Percentiles rank a stretch among this genome's conserved stretches.
phyloP scores from a whole-genome alignment of 2,797 vertebrate species.

The Pelobates cultripes region DNA sequence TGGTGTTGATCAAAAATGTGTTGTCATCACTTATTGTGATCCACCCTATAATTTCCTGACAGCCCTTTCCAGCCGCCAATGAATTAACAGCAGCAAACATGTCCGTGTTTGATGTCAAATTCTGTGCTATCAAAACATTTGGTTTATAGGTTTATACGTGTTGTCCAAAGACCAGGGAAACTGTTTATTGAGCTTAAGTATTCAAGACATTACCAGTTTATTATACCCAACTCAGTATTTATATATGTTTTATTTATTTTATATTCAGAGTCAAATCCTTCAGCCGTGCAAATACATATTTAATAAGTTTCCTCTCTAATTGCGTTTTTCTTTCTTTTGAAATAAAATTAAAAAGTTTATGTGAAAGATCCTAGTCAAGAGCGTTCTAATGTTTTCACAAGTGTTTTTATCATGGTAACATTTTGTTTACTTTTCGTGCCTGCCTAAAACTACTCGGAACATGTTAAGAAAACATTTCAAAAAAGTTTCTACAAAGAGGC shows the following conservation, averaged over 20 bases:
- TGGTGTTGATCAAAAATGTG: no score
- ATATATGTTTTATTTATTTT: not conserved
- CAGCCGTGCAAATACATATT: constrained; percentile 4
- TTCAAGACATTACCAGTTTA: not conserved
- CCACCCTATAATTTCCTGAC: not conserved
- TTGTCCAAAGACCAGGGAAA: constrained; percentile 50
- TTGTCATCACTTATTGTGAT: no score
- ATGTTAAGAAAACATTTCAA: constrained; percentile 99
- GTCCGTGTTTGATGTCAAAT: constrained; percentile 66
- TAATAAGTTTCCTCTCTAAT: constrained; percentile 29
- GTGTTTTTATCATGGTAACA: constrained; percentile 99
- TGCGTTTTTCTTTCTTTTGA: constrained; percentile 25
- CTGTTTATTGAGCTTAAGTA: constrained; percentile 28
- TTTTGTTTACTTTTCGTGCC: constrained; percentile 99
- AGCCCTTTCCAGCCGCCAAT: not conserved
- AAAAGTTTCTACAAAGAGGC: constrained; percentile 93
- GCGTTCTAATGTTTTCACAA: constrained; percentile 98
- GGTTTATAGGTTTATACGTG: constrained; percentile 44
- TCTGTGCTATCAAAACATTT: constrained; percentile 38
- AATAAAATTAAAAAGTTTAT: constrained; percentile 57
- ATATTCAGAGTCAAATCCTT: constrained; percentile 7
- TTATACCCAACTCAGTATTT: constrained; percentile 22
- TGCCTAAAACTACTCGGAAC: constrained; percentile 99
- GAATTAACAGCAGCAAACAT: constrained; percentile 81
- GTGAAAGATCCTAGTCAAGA: constrained; percentile 81